Base-by-base conservation (phyloP, 2,113 vertebrate genomes). In the Muscicapa adusta region DNA sequence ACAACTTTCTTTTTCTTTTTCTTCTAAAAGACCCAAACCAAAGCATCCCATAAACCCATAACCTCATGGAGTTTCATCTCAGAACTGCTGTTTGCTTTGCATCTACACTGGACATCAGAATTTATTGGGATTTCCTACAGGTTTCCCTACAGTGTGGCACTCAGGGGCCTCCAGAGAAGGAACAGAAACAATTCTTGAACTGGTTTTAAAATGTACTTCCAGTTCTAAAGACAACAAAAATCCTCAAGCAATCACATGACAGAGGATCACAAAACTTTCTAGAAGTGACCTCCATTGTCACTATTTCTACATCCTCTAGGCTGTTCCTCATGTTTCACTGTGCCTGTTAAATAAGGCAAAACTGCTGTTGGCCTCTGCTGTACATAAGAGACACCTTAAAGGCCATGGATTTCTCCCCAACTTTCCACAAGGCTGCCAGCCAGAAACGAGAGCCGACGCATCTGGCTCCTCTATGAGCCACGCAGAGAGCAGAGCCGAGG, bases 391-490 rank as follows among this genome's bases (percentile, higher is more conserved):
- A 51, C 28, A 57, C 62, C 42, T 89, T 48, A 88, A 94, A 84
- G 76, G 87, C 62, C 33, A 18, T n/a, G 34, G 86, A 76, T 83
- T 92, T 94, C 84, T 94, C 80, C 47, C 80, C 45, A 72, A 24
- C 42, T 89, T 85, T 91, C 74, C 61, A 56, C 42, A 58, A 68
- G 60, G 87, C 45, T 53, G 62, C 74, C 29, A 88, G 91, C 93
- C 86, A 94, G 91, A 91, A 73, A 14, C 0, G 2, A 81, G 81
- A 96, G 72, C 77, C 0, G 8, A 48, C 75, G 82, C 88, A 96
- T 92, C 72, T 97, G 88, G 48, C 81, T 97, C 51, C 51, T 95
- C 72, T 56, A 15, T 93, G 93, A 96, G 74, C 76, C 78, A 89
- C 2, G 4, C 82, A 93, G 81, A 88, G 89, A 92, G 73, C 43